Base-by-base conservation (phyloP, 1,140 invertebrate genomes). In the Drosophila sp. region DNA sequence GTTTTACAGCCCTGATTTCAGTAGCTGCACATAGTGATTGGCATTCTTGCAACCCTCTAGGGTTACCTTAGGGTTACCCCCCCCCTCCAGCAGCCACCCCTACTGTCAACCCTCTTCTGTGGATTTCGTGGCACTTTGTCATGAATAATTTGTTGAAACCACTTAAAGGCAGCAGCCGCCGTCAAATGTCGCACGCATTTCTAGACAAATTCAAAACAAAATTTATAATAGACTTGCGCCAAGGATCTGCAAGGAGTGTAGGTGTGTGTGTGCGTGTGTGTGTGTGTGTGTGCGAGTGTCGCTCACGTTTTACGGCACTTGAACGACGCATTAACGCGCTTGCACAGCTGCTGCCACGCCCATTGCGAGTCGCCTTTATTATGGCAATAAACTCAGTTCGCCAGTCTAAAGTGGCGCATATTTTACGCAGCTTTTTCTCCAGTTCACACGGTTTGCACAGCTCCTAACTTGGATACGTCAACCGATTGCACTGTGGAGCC, bases 261-360 rank as follows among this genome's bases (percentile, higher is more conserved):
- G 54, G 29, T 11, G 27, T 4, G 32, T 41, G 21, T 38, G 43
- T n/a, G 21, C 32, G 43, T n/a, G 65, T 32, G 25, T 56, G 32
- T 43, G 54, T 8, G 64, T 48, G 66, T 34, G 65, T 53, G 66
- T 59, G 66, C 67, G 83, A 63, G 82, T 82, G 83, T 51, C 72
- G 64, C 81, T 83, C 83, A 78, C 83, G 67, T 89, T 89, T 87
- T 87, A 89, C 79, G 79, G 83, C 83, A 87, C 83, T 87, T 87
- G 87, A 87, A 76, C 83, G 79, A 87, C 83, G 83, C 83, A 87
- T 87, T 87, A 87, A 87, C 83, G 83, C 83, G 83, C 69, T 62
- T 76, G 79, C 83, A 87, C 83, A 87, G 82, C 79, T 89, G 82
- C 59, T 82, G 76, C 82, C 62, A 72, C 79, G 76, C 69, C 79